phyloP scores from a whole-genome alignment of 2,113 vertebrate genomes.

The Calypte anna region DNA sequence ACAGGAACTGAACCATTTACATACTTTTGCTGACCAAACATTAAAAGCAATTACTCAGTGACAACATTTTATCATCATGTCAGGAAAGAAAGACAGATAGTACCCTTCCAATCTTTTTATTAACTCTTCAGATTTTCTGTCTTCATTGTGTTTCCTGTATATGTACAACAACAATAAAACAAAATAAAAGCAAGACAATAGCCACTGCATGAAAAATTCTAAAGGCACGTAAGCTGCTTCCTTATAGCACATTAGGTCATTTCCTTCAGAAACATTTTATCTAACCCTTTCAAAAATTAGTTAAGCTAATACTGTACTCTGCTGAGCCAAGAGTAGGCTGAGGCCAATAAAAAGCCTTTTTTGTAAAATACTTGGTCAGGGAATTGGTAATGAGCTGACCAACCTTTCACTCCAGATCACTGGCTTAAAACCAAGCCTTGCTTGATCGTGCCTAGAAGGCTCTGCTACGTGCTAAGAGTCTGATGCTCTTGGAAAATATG shows the following conservation, averaged over 20 bases:
- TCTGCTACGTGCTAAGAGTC: background rate
- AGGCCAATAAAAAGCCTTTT: background rate
- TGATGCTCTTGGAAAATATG: background rate
- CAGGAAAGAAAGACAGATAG: constrained; percentile 63
- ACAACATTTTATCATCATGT: constrained; percentile 68
- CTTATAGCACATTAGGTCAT: constrained; percentile 57
- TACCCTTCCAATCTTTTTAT: constrained; percentile 46
- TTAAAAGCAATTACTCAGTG: constrained; percentile 60
- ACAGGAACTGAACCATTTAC: constrained; percentile 69
- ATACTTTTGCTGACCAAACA: constrained; percentile 71
- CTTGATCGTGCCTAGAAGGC: background rate
- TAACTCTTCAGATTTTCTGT: constrained; percentile 59
- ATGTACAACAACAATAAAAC: constrained; percentile 25
- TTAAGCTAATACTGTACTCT: constrained; percentile 26
- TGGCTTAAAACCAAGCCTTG: constrained; percentile 32
- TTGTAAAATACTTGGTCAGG: background rate
- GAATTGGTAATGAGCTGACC: constrained; percentile 18
- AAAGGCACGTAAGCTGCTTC: constrained; percentile 52
- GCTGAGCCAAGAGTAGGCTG: background rate
- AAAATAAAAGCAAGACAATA: constrained; percentile 65
- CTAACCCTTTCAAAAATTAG: constrained; percentile 28
- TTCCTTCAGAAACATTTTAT: constrained; percentile 58
- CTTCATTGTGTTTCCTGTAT: constrained; percentile 56
- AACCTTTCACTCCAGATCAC: background rate
- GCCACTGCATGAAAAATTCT: constrained; percentile 44